Conservation (phyloP, 2,888 invertebrate genomes). For the Microctonus brassicae region DNA sequence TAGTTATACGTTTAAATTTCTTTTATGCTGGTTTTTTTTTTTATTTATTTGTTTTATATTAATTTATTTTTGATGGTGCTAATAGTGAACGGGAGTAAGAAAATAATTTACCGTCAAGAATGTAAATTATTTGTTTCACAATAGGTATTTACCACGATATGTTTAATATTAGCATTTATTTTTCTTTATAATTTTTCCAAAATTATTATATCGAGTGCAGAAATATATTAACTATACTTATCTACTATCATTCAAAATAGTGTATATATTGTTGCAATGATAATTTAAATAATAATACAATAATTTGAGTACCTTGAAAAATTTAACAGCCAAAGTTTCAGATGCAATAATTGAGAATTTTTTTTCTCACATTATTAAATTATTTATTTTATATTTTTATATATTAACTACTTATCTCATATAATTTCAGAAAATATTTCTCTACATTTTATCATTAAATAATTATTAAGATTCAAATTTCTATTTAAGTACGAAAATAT, state of each 20-base stretch:
- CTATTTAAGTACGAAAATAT: conserved; percentile 19
- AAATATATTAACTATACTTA: background rate
- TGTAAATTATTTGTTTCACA: background rate
- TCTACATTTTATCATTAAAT: conserved; percentile 1
- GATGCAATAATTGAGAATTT: background rate
- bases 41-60: background rate
- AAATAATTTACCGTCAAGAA: background rate
- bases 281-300: background rate
- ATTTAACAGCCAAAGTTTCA: background rate
- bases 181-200: background rate
- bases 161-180: background rate
- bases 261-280: background rate
- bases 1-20: background rate
- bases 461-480: background rate
- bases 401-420: conserved; percentile 24
- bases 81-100: background rate
- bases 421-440: conserved; percentile 21
- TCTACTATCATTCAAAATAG: background rate
- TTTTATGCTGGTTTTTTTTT: background rate
- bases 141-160: background rate
- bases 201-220: background rate
- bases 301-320: conserved; percentile 11
- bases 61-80: background rate
- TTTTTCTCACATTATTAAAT: too few relatives aligned
- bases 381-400: background rate